phyloP scores from a whole-genome alignment of 2,797 vertebrate genomes.

The Numenius phaeopus region DNA sequence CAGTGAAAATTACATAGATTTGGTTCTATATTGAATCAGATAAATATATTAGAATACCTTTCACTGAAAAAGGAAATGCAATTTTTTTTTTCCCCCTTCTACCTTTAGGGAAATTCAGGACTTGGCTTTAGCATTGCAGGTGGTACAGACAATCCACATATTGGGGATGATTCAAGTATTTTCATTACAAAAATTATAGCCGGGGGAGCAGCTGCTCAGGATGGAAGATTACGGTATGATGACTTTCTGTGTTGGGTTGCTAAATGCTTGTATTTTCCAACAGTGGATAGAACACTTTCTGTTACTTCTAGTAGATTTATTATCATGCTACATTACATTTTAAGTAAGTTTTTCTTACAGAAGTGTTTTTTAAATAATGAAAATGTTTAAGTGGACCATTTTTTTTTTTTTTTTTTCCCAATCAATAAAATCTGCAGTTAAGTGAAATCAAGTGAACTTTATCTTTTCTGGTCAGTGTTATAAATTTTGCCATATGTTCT shows the following conservation, averaged over 20 bases:
- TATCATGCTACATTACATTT: background rate
- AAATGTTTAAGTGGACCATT: background rate
- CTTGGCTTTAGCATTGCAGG: slow-evolving; percentile 98
- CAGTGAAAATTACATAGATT: background rate
- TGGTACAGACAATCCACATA: slow-evolving; percentile 96
- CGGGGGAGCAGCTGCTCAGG: slow-evolving; percentile 94
- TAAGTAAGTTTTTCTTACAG: background rate
- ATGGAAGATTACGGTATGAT: slow-evolving; percentile 91
- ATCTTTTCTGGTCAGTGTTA: background rate
- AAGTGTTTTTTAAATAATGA: background rate
- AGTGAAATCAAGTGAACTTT: background rate
- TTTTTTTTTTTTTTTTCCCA: too few relatives aligned
- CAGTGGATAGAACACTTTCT: background rate
- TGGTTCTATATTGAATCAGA: background rate
- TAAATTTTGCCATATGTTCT: background rate
- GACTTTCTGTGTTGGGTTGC: background rate
- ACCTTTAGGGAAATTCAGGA: slow-evolving; percentile 91
- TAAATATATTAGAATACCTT: background rate
- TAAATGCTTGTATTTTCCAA: background rate
- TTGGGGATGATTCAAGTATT: slow-evolving; percentile 96
- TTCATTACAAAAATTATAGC: slow-evolving; percentile 98
- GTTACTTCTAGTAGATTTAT: background rate
- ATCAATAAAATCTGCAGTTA: background rate
- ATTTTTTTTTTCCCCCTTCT: background rate
- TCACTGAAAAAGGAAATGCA: background rate